A percentile compares a stretch with the other conserved stretches of the same genome.
phyloP scores from a whole-genome alignment of 64 coral and sea anemone species.

The Orbicella faveolata region DNA sequence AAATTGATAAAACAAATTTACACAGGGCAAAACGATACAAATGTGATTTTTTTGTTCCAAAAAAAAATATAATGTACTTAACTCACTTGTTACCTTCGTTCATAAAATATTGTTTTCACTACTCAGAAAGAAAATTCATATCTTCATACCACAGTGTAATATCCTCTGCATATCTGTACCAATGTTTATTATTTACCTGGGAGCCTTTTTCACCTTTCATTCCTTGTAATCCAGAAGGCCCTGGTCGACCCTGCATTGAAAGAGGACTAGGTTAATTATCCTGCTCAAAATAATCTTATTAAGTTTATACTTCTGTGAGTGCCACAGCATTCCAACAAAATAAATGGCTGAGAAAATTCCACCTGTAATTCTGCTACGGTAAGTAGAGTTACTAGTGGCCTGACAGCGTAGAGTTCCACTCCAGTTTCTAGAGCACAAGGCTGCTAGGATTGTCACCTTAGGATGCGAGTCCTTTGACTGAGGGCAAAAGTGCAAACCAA shows the following conservation, averaged over 20 bases:
- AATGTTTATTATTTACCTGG: neutral
- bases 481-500: neutral
- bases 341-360: neutral
- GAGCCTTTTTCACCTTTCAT: constrained; percentile 19
- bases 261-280: neutral
- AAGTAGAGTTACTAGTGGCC: neutral
- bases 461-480: neutral
- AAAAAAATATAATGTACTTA: too few relatives aligned
- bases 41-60: too few relatives aligned
- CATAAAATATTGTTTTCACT: too few relatives aligned
- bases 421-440: neutral
- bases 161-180: too few relatives aligned
- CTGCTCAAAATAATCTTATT: neutral
- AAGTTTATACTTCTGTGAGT: neutral
- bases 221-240: constrained; percentile 13
- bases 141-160: too few relatives aligned
- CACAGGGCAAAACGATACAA: too few relatives aligned
- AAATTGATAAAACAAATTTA: too few relatives aligned
- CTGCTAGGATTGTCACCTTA: neutral
- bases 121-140: too few relatives aligned
- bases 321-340: neutral
- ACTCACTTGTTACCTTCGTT: too few relatives aligned
- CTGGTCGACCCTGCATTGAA: constrained; percentile 19
- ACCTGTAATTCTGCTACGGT: too few relatives aligned
- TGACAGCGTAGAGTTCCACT: neutral